A percentile compares a stretch with the other conserved stretches of the same genome.
Evolutionary conservation across 2,113 vertebrate genomes (phyloP).

Genomic region (Myrmophylax atrothorax): DNA sequence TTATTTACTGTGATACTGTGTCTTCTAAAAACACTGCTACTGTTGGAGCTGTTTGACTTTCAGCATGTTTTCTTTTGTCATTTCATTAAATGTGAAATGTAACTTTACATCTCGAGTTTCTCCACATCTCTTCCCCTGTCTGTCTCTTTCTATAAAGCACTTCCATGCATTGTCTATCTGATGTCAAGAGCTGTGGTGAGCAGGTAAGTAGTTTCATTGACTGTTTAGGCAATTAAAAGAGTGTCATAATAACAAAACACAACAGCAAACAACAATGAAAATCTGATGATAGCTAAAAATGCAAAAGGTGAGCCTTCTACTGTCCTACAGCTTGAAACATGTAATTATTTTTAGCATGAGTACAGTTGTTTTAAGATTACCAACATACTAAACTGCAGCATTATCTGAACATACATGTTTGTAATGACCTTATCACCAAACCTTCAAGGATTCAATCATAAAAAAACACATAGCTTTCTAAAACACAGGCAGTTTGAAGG

Average conservation of each 20-base stretch:
- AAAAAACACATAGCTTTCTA: background rate
- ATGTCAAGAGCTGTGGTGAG: constrained; percentile 6
- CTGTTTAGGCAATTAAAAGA: background rate
- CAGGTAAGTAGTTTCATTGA: background rate
- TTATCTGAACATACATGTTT: background rate
- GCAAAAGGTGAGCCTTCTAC: background rate
- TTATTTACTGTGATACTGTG: background rate
- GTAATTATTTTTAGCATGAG: background rate
- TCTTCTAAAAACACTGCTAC: background rate
- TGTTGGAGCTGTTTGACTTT: background rate
- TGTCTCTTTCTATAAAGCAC: constrained; percentile 15
- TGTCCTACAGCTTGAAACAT: background rate
- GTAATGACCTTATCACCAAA: background rate
- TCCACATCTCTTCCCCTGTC: background rate
- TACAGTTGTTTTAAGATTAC: background rate
- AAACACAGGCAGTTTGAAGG: background rate
- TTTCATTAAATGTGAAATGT: constrained; percentile 20
- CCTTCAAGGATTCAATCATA: background rate
- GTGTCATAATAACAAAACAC: background rate
- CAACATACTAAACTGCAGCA: background rate
- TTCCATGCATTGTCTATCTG: constrained; percentile 20
- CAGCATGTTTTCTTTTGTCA: background rate
- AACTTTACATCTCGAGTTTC: constrained; percentile 8
- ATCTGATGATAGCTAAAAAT: background rate
- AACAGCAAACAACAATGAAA: background rate